Conservation (phyloP, 2,797 vertebrate species). For the Staurois parvus region DNA sequence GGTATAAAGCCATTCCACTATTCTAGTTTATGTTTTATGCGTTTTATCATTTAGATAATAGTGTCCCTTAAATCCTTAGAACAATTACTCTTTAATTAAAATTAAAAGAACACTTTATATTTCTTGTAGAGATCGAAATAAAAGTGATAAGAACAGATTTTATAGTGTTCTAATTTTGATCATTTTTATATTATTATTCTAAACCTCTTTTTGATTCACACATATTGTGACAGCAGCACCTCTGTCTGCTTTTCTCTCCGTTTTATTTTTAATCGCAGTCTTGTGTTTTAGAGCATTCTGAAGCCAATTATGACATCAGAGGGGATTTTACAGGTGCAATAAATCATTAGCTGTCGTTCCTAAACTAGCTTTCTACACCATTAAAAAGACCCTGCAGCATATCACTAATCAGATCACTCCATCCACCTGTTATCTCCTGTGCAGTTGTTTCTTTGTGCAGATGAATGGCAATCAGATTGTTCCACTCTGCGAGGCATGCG, state of each 20-base stretch:
- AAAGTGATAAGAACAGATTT: background rate
- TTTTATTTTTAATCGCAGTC: constrained; percentile 37
- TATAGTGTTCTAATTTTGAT: background rate
- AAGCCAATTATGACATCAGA: constrained; percentile 60
- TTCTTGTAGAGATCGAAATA: background rate
- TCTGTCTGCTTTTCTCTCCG: constrained; percentile 9
- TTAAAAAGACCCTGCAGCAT: constrained; percentile 63
- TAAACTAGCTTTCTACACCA: constrained; percentile 63
- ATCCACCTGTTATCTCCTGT: constrained; percentile 57
- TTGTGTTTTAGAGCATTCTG: constrained; percentile 44
- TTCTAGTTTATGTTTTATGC: background rate
- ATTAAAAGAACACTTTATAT: background rate
- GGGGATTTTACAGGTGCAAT: constrained; percentile 55
- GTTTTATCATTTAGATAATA: background rate
- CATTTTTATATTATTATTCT: background rate
- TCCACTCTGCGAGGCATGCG: constrained; percentile 58
- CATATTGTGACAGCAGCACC: background rate
- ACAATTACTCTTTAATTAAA: background rate
- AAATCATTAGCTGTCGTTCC: constrained; percentile 59
- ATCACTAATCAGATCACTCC: constrained; percentile 62
- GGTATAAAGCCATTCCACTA: no score
- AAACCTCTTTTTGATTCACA: background rate
- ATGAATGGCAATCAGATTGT: constrained; percentile 62
- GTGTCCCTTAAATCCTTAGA: background rate
- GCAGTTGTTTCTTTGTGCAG: constrained; percentile 53